Evolutionary conservation across 2,888 invertebrate genomes (phyloP).

Genomic region (Lasioglossum malachurum): DNA sequence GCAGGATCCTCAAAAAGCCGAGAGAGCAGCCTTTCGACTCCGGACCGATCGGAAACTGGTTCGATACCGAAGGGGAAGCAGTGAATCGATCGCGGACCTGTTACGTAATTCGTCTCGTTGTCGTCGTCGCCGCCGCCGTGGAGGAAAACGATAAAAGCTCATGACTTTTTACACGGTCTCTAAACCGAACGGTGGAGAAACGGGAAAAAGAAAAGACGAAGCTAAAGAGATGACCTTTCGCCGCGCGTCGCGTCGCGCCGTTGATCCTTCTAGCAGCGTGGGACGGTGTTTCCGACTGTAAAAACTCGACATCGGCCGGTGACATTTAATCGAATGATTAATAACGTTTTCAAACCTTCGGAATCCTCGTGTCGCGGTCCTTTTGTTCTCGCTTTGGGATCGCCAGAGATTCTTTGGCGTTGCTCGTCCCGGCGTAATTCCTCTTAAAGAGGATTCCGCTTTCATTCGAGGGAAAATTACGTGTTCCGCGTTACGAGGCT

Average conservation of each 20-base stretch:
- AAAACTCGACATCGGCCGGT: background rate
- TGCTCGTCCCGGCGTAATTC: background rate
- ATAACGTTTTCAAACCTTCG: constrained; percentile 11
- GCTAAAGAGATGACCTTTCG: background rate
- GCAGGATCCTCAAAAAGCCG: background rate
- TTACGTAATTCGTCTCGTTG: background rate
- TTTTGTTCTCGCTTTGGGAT: background rate
- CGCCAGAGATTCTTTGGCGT: background rate
- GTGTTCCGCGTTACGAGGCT: background rate
- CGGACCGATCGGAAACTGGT: background rate
- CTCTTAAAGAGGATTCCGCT: background rate
- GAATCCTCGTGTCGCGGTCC: background rate
- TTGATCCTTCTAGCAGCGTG: background rate
- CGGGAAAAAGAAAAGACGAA: background rate
- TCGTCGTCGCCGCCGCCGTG: background rate
- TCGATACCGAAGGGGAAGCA: background rate
- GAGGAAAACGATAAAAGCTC: background rate
- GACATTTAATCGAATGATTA: constrained; percentile 46
- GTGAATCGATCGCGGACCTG: constrained; percentile 10
- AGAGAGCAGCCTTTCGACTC: constrained; percentile 8
- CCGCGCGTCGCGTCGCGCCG: too few species aligned
- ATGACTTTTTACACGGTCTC: constrained; percentile 30
- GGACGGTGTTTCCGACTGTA: background rate
- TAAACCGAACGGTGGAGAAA: background rate
- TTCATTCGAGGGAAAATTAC: background rate